phyloP scores from a whole-genome alignment of 2,797 vertebrate genomes.

The Carcharodon carcharias region DNA sequence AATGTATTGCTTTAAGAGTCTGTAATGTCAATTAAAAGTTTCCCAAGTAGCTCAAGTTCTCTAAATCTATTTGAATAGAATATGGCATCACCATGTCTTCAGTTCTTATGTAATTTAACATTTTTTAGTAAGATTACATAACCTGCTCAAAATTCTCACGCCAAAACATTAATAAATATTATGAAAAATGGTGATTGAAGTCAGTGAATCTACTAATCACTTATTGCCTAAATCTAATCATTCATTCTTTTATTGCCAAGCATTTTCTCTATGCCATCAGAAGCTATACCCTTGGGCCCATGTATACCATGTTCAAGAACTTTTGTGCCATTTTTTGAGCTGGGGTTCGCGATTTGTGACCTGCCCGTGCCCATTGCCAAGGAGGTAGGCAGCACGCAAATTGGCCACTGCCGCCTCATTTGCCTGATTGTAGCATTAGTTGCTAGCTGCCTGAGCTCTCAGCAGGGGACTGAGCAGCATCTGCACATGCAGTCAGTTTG shows the following conservation, averaged over 20 bases:
- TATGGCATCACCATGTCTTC: background rate
- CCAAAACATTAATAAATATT: background rate
- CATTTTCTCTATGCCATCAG: background rate
- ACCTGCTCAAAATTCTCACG: background rate
- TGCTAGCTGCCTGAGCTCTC: background rate
- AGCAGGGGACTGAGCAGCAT: background rate
- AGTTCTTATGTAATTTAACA: background rate
- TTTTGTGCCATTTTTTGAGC: background rate
- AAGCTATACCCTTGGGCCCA: background rate
- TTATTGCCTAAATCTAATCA: background rate
- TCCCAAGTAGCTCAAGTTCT: background rate
- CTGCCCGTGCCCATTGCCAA: background rate
- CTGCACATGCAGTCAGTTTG: background rate
- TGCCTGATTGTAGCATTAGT: background rate
- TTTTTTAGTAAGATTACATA: background rate
- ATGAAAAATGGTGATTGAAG: background rate
- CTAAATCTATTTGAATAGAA: background rate
- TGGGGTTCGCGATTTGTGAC: background rate
- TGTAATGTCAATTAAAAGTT: background rate
- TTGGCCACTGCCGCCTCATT: background rate
- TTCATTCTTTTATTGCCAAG: background rate
- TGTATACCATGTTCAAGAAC: background rate
- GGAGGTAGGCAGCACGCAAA: background rate
- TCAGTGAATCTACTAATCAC: no score
- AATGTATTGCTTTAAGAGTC: background rate